Evolutionary conservation across 2,113 vertebrate species (phyloP).

Genomic region (Gobius niger): DNA sequence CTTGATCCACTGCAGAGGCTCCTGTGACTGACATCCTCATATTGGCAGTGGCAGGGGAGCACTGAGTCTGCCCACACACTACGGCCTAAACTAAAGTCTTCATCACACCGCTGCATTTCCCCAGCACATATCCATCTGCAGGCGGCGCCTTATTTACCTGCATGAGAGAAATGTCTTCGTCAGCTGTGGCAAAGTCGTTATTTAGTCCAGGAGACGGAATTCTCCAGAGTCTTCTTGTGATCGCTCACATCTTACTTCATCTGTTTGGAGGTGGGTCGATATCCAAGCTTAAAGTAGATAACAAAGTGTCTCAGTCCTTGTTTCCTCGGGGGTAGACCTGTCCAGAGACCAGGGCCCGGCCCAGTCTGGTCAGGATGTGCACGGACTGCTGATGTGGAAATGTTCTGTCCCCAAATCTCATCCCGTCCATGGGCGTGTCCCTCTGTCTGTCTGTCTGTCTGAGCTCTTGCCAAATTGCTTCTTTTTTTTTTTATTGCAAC

Average conservation of each 20-base stretch:
- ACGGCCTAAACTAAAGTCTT: too few species aligned
- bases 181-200: constrained; percentile 9
- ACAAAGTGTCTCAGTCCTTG: neutral
- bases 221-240: neutral
- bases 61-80: neutral
- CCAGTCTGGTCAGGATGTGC: constrained; percentile 1
- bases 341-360: constrained; percentile 7
- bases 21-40: too few species aligned
- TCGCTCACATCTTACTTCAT: neutral
- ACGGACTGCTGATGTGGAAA: constrained; percentile 12
- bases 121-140: neutral
- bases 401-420: neutral
- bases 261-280: neutral
- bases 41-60: neutral
- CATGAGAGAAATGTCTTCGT: constrained; percentile 10
- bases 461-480: neutral
- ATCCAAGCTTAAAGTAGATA: too few species aligned
- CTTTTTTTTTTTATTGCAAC: neutral
- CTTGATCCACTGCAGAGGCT: too few species aligned
- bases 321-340: constrained; percentile 2
- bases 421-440: too few species aligned
- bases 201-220: constrained; percentile 2
- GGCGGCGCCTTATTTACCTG: neutral
- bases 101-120: too few species aligned
- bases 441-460: neutral